phyloP scores from a whole-genome alignment of 2,888 invertebrate species.

The Uropetala carovei region DNA sequence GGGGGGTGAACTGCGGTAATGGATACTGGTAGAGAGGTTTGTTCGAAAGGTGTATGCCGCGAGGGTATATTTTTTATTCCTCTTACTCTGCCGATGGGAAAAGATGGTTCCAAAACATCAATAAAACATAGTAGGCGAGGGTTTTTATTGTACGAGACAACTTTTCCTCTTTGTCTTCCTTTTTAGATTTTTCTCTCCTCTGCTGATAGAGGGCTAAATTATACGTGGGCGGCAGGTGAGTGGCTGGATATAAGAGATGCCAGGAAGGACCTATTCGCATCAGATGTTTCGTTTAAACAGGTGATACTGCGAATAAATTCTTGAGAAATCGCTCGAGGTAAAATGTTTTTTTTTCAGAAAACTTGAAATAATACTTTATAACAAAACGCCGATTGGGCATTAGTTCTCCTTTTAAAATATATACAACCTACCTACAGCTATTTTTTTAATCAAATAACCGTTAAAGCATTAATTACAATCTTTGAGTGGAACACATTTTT shows the following conservation, averaged over 20 bases:
- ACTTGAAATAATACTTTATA: too few relatives aligned
- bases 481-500: too few relatives aligned
- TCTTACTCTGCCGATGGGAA: not conserved
- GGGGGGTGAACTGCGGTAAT: too few relatives aligned
- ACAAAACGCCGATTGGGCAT: too few relatives aligned
- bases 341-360: too few relatives aligned
- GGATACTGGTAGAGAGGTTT: too few relatives aligned
- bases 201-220: not conserved
- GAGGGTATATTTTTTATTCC: not conserved
- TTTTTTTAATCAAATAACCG: too few relatives aligned
- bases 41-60: not conserved
- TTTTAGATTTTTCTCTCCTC: not conserved
- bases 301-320: not conserved
- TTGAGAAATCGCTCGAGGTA: too few relatives aligned
- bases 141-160: conserved; percentile 38
- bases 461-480: too few relatives aligned
- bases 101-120: conserved; percentile 58
- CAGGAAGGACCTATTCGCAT: not conserved
- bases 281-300: not conserved
- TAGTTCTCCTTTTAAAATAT: too few relatives aligned
- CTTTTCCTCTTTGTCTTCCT: not conserved
- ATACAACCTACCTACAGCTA: too few relatives aligned
- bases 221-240: not conserved
- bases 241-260: not conserved
- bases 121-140: conserved; percentile 35